Evolutionary conservation across 2,797 vertebrate species (phyloP).

Genomic region (Zalophus californianus): DNA sequence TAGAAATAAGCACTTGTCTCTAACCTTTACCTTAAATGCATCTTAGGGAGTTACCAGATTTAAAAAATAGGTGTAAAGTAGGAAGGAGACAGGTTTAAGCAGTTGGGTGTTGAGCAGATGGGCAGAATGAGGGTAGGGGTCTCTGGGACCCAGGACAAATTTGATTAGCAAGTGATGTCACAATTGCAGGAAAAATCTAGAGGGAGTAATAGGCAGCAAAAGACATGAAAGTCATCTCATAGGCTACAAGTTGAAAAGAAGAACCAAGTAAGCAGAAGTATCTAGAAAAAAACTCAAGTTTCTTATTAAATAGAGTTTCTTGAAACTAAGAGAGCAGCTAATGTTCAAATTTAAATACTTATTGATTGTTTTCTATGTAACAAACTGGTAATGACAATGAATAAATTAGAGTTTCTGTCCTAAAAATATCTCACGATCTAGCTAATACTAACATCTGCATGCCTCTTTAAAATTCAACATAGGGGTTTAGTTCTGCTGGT

Average conservation of each 20-base stretch:
- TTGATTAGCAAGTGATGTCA: background rate
- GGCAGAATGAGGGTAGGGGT: background rate
- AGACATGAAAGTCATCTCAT: background rate
- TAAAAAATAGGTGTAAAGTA: background rate
- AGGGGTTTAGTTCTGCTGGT: background rate
- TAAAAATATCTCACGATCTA: background rate
- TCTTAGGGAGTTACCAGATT: background rate
- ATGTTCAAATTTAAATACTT: background rate
- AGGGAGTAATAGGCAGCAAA: background rate
- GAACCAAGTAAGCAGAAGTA: background rate
- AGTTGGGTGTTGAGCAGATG: background rate
- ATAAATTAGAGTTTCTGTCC: background rate
- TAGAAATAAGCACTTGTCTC: background rate
- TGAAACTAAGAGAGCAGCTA: background rate
- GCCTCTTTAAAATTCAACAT: background rate
- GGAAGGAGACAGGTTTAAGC: background rate
- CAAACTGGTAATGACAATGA: background rate
- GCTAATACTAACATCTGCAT: background rate
- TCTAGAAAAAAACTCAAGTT: background rate
- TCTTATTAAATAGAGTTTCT: background rate
- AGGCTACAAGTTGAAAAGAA: background rate
- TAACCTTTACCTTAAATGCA: background rate
- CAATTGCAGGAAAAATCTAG: background rate
- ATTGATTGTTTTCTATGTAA: background rate
- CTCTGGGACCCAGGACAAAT: background rate